Conservation (phyloP, 2,113 vertebrate species). For the Pleuronectes platessa region DNA sequence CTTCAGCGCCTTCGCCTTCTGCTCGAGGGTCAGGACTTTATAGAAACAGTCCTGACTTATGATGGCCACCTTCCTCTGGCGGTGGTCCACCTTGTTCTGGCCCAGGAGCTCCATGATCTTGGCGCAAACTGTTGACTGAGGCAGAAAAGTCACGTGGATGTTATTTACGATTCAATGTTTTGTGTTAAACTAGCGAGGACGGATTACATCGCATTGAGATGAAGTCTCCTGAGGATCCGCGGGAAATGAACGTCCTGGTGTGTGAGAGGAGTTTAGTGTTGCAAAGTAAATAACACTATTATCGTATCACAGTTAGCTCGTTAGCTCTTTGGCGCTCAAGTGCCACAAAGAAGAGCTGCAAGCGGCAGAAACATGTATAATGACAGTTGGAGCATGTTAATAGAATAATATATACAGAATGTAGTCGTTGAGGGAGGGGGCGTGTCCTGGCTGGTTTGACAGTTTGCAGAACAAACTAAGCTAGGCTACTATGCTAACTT, state of each 20-base stretch:
- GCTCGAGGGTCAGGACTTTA: conserved; percentile 90
- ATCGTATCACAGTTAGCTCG: too few relatives aligned
- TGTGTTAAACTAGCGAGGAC: neutral
- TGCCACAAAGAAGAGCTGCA: fast-evolving
- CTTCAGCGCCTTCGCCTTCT: conserved; percentile 92
- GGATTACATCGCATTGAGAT: neutral
- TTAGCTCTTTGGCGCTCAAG: conserved; percentile 8
- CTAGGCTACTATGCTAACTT: conserved; percentile 52
- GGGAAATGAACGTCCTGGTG: too few relatives aligned
- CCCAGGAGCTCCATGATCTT: conserved; percentile 99
- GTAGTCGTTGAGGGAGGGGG: neutral
- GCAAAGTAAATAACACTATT: too few relatives aligned
- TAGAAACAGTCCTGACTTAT: conserved; percentile 98
- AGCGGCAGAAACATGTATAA: neutral
- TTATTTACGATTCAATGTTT: neutral
- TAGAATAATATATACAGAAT: neutral
- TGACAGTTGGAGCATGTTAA: neutral
- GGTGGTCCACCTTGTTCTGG: conserved; percentile 94
- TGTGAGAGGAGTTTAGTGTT: too few relatives aligned
- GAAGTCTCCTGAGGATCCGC: too few relatives aligned
- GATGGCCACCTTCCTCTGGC: conserved; percentile 92
- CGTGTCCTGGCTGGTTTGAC: conserved; percentile 32
- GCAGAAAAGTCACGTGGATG: neutral
- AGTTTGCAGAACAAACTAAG: conserved; percentile 7
- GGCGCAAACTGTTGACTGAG: conserved; percentile 95